A percentile compares a stretch with the other conserved stretches of the same genome.
phyloP scores from a whole-genome alignment of 2,113 vertebrate genomes.

The Galbula dea region DNA sequence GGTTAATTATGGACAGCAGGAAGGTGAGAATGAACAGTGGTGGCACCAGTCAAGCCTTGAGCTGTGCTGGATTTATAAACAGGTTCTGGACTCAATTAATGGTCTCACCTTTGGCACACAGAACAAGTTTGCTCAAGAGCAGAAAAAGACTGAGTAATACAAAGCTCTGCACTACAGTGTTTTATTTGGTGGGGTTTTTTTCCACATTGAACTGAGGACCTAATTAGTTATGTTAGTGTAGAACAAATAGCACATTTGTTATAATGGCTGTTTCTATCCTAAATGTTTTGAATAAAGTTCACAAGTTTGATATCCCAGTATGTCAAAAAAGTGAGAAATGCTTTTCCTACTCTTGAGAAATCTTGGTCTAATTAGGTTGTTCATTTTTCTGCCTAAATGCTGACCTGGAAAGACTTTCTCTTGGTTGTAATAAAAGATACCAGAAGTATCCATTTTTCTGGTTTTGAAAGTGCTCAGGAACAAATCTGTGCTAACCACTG shows the following conservation, averaged over 20 bases:
- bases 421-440: neutral
- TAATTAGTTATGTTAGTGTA: constrained; percentile 30
- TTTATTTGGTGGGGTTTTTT: neutral
- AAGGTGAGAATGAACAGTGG: constrained; percentile 7
- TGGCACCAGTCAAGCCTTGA: neutral
- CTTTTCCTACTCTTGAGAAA: constrained; percentile 41
- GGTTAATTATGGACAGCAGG: neutral
- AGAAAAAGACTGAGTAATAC: constrained; percentile 22
- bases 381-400: constrained; percentile 50
- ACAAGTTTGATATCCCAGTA: constrained; percentile 16
- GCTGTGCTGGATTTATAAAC: constrained; percentile 10
- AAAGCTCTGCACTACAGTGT: neutral
- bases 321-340: constrained; percentile 43
- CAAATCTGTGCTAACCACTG: neutral
- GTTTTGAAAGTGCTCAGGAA: neutral
- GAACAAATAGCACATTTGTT: constrained; percentile 41
- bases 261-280: neutral
- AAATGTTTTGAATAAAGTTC: constrained; percentile 30
- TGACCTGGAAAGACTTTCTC: constrained; percentile 11
- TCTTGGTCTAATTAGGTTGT: constrained; percentile 33
- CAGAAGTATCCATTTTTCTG: neutral
- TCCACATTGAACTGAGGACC: neutral
- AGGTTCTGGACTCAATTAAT: constrained; percentile 35
- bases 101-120: neutral
- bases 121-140: constrained; percentile 18